Evolutionary conservation across 1,140 invertebrate species (phyloP), one percentile per base, ranked within the genome.

Genomic region (Scaptomyza hsui): DNA sequence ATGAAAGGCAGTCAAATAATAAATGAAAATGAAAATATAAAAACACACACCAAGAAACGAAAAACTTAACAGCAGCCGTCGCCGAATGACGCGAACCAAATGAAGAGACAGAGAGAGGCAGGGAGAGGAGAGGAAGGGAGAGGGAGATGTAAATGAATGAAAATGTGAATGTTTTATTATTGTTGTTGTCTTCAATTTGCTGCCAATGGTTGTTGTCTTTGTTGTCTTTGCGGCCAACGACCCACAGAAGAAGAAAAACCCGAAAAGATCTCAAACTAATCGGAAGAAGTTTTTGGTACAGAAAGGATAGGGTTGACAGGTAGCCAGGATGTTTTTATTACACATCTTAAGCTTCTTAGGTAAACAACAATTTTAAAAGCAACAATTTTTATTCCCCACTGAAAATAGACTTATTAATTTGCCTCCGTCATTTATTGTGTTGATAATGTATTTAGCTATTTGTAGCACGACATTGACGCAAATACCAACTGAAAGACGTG

Each of bases 1-100:
- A 86, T 78, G 79, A 88, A 85, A 88, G 77, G 61, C 77, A 77
- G 82, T 71, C 77, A 85, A 85, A 85, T 82, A 81, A 35, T 55
- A 55, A 55, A 55, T 55, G 51, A 52, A 35, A 16, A 42, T 16
- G 39, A 44, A 53, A 52, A 52, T 35, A 18, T 7, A 52, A n/a
- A 52, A 21, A 53, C 26, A 24, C 21, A 24, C 15, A 32, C 24
- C 24, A 29, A 10, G 12, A 51, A 79, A 85, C 80, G 72, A 75
- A 85, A 86, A 85, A 80, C 76, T 85, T 86, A 86, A 86, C 63
- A 19, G 57, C 78, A 78, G 63, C 41, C 53, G 47, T 29, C 44
- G 44, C 62, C 45, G 63, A 80, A 77, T 57, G 47, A 68, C 16
- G 62, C 55, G 56, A 24, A 24, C 6, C 29, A 9, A 15, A n/a